phyloP scores from a whole-genome alignment of 2,113 vertebrate species.

The Solenodon paradoxus region DNA sequence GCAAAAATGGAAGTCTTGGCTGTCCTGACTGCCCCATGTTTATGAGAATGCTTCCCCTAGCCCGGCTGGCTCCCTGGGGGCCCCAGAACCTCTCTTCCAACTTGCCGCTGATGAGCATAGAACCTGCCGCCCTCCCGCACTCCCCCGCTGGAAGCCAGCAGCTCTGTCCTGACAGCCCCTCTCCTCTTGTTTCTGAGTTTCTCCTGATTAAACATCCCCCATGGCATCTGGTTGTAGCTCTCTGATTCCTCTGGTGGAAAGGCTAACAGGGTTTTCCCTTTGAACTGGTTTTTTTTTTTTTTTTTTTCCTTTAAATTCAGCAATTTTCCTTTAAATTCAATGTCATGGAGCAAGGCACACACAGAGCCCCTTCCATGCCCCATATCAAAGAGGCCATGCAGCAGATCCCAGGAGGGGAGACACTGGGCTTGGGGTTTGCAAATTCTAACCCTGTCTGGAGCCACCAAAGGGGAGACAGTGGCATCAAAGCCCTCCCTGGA shows the following conservation, averaged over 20 bases:
- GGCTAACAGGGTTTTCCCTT: slow-evolving; percentile 66
- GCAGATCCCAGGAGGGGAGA: neutral
- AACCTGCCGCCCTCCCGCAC: neutral
- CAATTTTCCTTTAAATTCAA: slow-evolving; percentile 21
- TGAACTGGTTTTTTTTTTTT: slow-evolving; percentile 34
- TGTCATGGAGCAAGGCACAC: neutral
- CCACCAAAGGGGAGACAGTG: neutral
- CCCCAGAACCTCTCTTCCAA: slow-evolving; percentile 67
- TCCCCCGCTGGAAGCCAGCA: neutral
- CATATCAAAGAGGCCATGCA: neutral
- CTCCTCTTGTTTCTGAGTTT: slow-evolving; percentile 3
- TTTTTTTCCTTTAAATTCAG: slow-evolving; percentile 6
- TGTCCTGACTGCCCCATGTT: neutral
- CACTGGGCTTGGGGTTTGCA: neutral
- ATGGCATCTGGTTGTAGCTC: slow-evolving; percentile 68
- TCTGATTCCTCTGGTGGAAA: slow-evolving; percentile 64
- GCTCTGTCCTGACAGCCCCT: neutral
- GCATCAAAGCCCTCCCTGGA: neutral
- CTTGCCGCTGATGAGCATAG: neutral
- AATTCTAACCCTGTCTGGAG: neutral
- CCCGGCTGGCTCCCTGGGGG: slow-evolving; percentile 42
- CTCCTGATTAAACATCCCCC: slow-evolving; percentile 76
- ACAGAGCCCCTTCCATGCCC: neutral
- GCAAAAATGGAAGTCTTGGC: neutral
- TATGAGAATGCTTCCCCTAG: neutral